Conservation (phyloP, 2,797 vertebrate species). For the Dermochelys coriacea region DNA sequence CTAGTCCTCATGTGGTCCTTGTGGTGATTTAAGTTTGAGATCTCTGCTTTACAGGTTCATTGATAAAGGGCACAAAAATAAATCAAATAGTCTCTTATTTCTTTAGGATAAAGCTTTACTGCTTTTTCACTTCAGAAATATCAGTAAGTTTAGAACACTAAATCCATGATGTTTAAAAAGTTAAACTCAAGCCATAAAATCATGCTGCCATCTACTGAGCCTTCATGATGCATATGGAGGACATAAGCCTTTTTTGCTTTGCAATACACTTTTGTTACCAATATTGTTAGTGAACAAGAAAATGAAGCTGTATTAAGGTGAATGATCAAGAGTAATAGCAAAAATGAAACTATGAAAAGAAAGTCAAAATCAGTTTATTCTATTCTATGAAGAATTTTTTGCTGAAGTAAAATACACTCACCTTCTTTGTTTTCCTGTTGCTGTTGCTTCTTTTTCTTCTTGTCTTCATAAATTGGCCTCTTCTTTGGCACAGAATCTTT, state of each 20-base stretch:
- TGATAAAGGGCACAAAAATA: neutral
- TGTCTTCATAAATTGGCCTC: conserved; percentile 95
- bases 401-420: conserved; percentile 51
- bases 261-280: neutral
- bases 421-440: conserved; percentile 88
- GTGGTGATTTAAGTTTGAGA: too few species aligned
- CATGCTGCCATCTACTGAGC: neutral
- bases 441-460: conserved; percentile 91
- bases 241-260: neutral
- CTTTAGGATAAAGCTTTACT: too few species aligned
- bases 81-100: neutral
- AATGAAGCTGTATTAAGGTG: neutral
- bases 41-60: neutral
- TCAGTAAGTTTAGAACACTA: neutral
- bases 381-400: neutral
- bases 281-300: neutral
- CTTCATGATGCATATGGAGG: neutral
- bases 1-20: too few species aligned
- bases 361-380: neutral
- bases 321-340: neutral
- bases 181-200: too few species aligned
- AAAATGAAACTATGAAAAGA: neutral
- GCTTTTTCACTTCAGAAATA: neutral
- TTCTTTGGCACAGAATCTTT: conserved; percentile 97
- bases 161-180: too few species aligned